Evolutionary conservation across 1,140 invertebrate genomes (phyloP).

Genomic region (Temnothorax longispinosus): DNA sequence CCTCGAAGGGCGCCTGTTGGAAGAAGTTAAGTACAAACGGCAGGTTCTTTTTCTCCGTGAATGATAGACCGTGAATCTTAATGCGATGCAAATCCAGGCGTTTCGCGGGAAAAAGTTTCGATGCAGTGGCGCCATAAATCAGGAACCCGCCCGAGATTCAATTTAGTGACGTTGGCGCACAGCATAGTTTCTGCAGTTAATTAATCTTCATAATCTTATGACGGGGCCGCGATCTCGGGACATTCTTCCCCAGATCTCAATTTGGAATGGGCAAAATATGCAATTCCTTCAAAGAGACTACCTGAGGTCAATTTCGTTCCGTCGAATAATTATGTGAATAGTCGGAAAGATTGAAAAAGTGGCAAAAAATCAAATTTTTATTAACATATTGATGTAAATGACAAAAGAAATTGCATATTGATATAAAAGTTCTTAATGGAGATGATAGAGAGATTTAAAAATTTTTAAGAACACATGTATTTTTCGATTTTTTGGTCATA

Average conservation of each 20-base stretch:
- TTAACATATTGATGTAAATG: neutral
- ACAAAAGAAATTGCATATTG: neutral
- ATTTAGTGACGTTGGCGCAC: conserved; percentile 69
- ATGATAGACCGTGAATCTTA: conserved; percentile 64
- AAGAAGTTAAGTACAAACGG: conserved; percentile 36
- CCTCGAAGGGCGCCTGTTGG: conserved; percentile 14
- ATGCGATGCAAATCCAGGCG: conserved; percentile 69
- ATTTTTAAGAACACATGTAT: neutral
- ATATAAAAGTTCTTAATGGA: neutral
- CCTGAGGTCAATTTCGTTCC: neutral
- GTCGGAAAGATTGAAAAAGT: neutral
- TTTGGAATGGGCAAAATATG: conserved; percentile 52
- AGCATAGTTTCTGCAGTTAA: conserved; percentile 71
- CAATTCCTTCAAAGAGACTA: conserved; percentile 7
- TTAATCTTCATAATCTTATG: conserved; percentile 77
- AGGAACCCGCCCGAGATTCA: conserved; percentile 69
- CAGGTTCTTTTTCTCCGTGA: conserved; percentile 57
- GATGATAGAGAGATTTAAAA: neutral
- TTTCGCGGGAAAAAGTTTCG: conserved; percentile 70
- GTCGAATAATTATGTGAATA: conserved; percentile 23
- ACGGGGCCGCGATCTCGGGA: conserved; percentile 54
- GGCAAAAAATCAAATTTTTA: neutral
- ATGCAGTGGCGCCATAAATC: conserved; percentile 69
- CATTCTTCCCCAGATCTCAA: conserved; percentile 58
- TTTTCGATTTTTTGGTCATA: neutral